Percentiles rank a stretch among this genome's conserved stretches.
These are phyloP conservation scores for Zaprionus africanus DNA, from an alignment of 1,140 invertebrate genomes.

Conservation along the genomic window DNA sequence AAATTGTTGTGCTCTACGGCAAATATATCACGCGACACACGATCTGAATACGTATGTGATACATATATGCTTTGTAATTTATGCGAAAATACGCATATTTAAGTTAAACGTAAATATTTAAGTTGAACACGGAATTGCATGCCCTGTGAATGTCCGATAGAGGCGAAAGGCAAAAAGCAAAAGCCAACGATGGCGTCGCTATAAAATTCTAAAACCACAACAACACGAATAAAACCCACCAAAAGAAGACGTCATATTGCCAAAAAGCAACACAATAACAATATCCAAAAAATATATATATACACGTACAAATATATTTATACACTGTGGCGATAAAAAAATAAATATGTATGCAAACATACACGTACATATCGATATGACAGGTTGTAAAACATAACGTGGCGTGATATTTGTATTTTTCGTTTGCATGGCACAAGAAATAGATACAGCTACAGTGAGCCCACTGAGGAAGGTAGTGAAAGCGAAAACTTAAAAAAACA, in stretches of 20 bases:
- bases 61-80: conserved; percentile 70
- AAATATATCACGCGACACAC: conserved; percentile 64
- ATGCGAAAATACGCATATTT: conserved; percentile 77
- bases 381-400: conserved; percentile 71
- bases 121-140: conserved; percentile 74
- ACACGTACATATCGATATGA: conserved; percentile 35
- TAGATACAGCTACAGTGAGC: background rate
- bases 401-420: conserved; percentile 70
- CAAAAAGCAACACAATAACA: conserved; percentile 56
- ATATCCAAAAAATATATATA: conserved; percentile 18
- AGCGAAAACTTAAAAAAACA: conserved; percentile 51
- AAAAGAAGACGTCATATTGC: conserved; percentile 21
- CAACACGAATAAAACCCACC: conserved; percentile 35
- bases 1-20: conserved; percentile 48
- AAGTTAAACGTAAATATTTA: conserved; percentile 80
- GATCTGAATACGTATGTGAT: conserved; percentile 53
- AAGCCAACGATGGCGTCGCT: conserved; percentile 35
- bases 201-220: conserved; percentile 76
- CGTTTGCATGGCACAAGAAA: conserved; percentile 40
- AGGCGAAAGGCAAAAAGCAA: conserved; percentile 25
- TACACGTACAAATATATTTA: conserved; percentile 36
- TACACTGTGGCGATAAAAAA: conserved; percentile 15
- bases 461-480: conserved; percentile 4
- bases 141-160: conserved; percentile 73
- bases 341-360: conserved; percentile 38